Percentiles rank a stretch among this genome's conserved stretches.
Evolutionary conservation across 2,797 vertebrate genomes (phyloP).

Genomic region (Gallinago stenura): DNA sequence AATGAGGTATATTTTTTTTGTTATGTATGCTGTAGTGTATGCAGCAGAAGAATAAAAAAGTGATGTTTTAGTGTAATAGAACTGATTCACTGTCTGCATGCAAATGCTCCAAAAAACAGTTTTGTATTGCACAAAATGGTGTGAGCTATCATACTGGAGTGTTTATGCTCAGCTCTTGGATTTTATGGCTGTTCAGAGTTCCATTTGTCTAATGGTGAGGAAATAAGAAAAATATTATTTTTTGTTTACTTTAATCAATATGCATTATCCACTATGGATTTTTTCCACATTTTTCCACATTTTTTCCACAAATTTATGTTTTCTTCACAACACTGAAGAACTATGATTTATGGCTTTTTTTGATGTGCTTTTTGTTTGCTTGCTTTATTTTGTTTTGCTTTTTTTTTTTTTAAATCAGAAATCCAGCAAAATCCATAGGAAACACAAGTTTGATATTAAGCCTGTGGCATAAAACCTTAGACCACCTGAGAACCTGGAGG

Average conservation of each 20-base stretch:
- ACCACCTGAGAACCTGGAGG: neutral
- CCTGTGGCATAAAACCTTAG: neutral
- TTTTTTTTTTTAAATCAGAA: neutral
- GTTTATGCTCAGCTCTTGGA: neutral
- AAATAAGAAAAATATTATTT: neutral
- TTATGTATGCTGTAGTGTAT: neutral
- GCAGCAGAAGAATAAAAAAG: conserved; percentile 1
- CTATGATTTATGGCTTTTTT: neutral
- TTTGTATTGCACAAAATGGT: neutral
- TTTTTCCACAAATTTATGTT: neutral
- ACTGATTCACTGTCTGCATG: neutral
- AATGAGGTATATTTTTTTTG: neutral
- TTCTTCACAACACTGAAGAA: neutral
- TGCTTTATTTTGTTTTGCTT: neutral
- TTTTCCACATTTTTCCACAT: neutral
- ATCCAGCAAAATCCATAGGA: neutral
- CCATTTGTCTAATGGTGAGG: neutral
- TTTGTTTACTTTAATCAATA: neutral
- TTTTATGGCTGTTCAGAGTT: neutral
- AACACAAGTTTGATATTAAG: neutral
- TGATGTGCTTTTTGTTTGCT: neutral
- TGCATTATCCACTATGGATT: neutral
- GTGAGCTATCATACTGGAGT: neutral
- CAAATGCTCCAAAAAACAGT: neutral
- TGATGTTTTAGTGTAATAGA: neutral